Base-by-base conservation (phyloP, 2,888 invertebrate genomes). In the Tenthredo notha region DNA sequence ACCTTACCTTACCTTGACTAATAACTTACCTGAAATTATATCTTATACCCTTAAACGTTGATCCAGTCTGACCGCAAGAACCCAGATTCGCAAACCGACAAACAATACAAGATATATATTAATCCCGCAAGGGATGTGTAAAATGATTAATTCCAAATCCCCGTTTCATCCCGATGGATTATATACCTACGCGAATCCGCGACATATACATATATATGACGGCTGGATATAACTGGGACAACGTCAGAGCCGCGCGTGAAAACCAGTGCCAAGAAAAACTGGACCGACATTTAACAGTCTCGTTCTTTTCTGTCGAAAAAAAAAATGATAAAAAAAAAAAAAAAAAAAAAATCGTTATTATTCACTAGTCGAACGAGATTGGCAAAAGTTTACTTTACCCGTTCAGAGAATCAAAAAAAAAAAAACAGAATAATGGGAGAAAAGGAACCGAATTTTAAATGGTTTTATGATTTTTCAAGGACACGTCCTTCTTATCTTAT, bases 261-360 rank as follows among this genome's bases (percentile, higher is more conserved):
- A 7, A 12, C 3, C 40, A n/a, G 74, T 74, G 74, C 74, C 74
- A 74, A 74, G 74, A 43, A 74, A 74, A 74, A 74, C 40, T 74
- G 74, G 74, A 74, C 43, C 74, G 43, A 21, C 43, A 12, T 40
- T 70, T 5, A 29, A n/a, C 37, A n/a, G 37, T 37, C 70, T 70
- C 37, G 33, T 70, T 37, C n/a, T 37, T 33, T 18, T n/a, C n/a
- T n/a, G 18, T 7, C 0, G 5, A 25, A 2, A 33, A 33, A 2
- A 33, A 33, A 2, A 33, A 33, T 1, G 2, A 33, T 2, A 2
- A 33, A 33, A 33, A 33, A 33, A 33, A 33, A 33, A 33, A 33
- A 33, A 33, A 33, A 33, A 4, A 33, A 12, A 6, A 70, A 18
- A 40, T 70, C 70, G 7, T 18, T 70, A 7, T 37, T 54, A 54